Evolutionary conservation across 2,888 invertebrate species (phyloP).

Genomic region (Ferdinandea cuprea): DNA sequence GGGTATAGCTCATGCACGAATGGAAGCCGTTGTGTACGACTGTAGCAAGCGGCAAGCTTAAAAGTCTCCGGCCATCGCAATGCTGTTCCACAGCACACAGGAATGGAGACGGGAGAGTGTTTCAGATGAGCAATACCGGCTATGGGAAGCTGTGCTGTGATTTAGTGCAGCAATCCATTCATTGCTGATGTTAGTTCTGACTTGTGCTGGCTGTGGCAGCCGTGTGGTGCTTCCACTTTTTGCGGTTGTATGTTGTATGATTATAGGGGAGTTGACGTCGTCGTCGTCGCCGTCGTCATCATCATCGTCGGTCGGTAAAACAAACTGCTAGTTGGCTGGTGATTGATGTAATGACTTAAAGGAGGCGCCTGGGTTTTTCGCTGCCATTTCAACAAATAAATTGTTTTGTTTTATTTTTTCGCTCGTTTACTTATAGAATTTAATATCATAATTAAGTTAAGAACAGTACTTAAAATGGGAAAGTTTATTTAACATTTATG

Average conservation of each 20-base stretch:
- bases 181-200: slow-evolving; percentile 36
- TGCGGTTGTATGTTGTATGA: slow-evolving; percentile 47
- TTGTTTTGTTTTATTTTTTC: slow-evolving; percentile 12
- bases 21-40: slow-evolving; percentile 36
- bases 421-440: slow-evolving; percentile 43
- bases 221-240: slow-evolving; percentile 38
- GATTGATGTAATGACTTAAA: slow-evolving; percentile 67
- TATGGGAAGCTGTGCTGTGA: slow-evolving; percentile 40
- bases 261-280: slow-evolving; percentile 61
- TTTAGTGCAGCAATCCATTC: slow-evolving; percentile 46
- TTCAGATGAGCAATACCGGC: slow-evolving; percentile 61
- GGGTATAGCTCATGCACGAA: slow-evolving; percentile 38
- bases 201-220: too few species aligned
- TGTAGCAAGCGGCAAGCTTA: slow-evolving; percentile 32
- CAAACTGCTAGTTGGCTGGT: slow-evolving; percentile 50
- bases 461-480: slow-evolving; percentile 27
- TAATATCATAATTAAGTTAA: slow-evolving; percentile 67
- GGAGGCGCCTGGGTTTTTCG: slow-evolving; percentile 51
- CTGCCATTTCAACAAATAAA: neutral
- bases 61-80: neutral
- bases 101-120: too few species aligned
- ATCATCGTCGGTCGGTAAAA: too few species aligned
- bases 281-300: too few species aligned
- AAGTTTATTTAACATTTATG: slow-evolving; percentile 35
- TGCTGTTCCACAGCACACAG: slow-evolving; percentile 48